Conservation (phyloP, 23 tunicate genomes). For the Corella eumyota region DNA sequence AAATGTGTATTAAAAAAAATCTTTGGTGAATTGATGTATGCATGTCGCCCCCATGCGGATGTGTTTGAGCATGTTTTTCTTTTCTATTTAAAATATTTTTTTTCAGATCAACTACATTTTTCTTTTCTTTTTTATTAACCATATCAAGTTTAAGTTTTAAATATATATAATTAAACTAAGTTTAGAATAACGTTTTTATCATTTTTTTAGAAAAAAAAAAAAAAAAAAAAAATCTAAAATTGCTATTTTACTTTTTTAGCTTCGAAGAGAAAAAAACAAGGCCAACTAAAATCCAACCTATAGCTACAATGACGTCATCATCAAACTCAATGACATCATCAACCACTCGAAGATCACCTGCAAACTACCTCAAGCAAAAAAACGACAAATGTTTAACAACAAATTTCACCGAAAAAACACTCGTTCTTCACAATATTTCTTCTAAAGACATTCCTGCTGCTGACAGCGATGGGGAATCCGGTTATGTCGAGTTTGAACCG, state of each 20-base stretch:
- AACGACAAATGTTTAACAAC: background rate
- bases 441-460: background rate
- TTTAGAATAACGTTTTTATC: too few species aligned
- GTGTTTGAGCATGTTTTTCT: too few species aligned
- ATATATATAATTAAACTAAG: too few species aligned
- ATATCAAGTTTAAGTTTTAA: background rate
- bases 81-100: too few species aligned
- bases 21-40: too few species aligned
- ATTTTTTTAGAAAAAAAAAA: too few species aligned
- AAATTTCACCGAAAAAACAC: background rate
- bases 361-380: background rate
- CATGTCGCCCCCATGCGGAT: too few species aligned
- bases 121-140: background rate
- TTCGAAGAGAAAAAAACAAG: constrained; percentile 7
- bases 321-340: background rate
- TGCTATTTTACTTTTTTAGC: background rate
- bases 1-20: too few species aligned
- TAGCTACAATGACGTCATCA: background rate
- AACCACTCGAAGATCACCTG: too few species aligned
- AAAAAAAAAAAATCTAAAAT: too few species aligned
- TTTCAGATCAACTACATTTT: too few species aligned
- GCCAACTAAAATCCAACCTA: background rate
- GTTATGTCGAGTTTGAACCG: constrained; percentile 18
- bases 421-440: background rate
- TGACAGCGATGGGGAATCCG: constrained; percentile 30